Evolutionary conservation across 2,888 invertebrate species (phyloP), one percentile per base, ranked within the genome.

Genomic region (Melipona bicolor): DNA sequence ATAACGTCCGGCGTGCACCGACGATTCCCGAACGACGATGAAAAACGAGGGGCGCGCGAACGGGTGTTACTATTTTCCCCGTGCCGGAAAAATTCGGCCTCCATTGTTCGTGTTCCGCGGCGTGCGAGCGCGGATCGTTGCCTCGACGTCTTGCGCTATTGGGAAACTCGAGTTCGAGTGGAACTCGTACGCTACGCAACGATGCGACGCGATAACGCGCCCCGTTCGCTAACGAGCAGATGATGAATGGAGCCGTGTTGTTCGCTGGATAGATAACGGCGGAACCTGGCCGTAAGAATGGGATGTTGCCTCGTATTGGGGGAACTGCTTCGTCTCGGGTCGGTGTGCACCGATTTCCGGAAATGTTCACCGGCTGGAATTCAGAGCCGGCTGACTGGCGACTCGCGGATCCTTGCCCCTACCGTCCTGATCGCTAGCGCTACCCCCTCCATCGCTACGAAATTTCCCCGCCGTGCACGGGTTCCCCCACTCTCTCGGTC

Each of bases 21-120:
- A 83, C 74, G 77, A 77, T 85, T 83, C 75, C 32, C 64, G 77
- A 36, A 62, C 56, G 80, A 74, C 83, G 74, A 80, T 85, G 79
- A 83, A 83, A 82, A 83, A 85, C 71, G 83, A 84, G 50, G 36
- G 36, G 77, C 67, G 70, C 68, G 50, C 32, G n/a, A 27, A 52
- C 27, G 54, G 36, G 36, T 32, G 50, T 59, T 69, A 43, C 43
- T 72, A 69, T 81, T 84, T 65, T 82, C 24, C 17, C n/a, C 70
- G 32, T 32, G 36, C 43, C 17, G 56, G 75, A 79, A 79, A 73
- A 70, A 83, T 81, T 9, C 54, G 54, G 64, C 19, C 15, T 9
- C 43, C 65, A 77, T 81, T 79, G 82, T 79, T 79, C 73, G 73
- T 64, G 61, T 72, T 77, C 54, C 50, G 43, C n/a, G 4, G n/a